A percentile compares a stretch with the other conserved stretches of the same genome.
Conservation (phyloP, 2,113 vertebrate genomes). For the Dicrurus megarhynchus region DNA sequence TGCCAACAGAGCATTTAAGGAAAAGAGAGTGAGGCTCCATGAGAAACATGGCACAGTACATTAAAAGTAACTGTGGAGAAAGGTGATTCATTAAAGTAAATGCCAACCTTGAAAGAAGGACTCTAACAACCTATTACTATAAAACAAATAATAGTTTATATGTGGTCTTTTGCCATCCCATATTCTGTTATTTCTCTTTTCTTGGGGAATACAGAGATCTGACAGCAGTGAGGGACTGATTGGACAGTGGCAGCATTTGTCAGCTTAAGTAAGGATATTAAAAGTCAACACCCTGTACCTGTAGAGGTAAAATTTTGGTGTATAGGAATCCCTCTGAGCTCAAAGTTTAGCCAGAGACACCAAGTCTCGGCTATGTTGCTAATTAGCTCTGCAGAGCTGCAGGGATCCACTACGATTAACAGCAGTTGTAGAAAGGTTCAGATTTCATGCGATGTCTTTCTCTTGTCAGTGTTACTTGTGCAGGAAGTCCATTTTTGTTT, state of each 20-base stretch:
- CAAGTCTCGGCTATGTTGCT: neutral
- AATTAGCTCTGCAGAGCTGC: neutral
- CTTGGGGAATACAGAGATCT: neutral
- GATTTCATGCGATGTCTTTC: neutral
- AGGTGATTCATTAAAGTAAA: neutral
- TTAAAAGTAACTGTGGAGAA: neutral
- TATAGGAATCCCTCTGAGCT: neutral
- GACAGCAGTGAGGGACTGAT: neutral
- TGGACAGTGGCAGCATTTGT: neutral
- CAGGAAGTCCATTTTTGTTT: neutral
- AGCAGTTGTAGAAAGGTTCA: neutral
- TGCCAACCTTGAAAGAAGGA: neutral
- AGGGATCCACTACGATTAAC: neutral
- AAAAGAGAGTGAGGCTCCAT: neutral
- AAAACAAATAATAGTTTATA: neutral
- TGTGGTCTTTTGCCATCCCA: neutral
- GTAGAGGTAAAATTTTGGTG: neutral
- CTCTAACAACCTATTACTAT: neutral
- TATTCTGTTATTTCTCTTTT: neutral
- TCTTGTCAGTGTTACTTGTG: neutral
- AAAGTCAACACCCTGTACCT: neutral
- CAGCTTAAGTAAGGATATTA: neutral
- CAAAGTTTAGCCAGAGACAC: neutral
- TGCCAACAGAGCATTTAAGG: neutral
- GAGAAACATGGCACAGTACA: neutral